Evolutionary conservation across 2,888 invertebrate species (phyloP), one percentile per base, ranked within the genome.

Genomic region (Eupithecia exiguata): DNA sequence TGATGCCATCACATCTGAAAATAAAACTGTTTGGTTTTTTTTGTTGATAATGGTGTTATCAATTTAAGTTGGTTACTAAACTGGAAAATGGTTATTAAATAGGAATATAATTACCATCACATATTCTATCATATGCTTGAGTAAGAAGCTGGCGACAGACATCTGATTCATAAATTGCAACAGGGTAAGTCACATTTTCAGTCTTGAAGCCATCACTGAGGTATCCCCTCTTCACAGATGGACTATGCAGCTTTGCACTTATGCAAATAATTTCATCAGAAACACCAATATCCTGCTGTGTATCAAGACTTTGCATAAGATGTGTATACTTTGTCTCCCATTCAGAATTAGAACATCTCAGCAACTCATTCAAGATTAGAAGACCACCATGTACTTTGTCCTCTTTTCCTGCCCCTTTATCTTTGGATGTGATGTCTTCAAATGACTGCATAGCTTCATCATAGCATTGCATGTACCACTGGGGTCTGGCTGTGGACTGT

Each of bases 391-490:
- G 99, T 30, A 98, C 96, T 87, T 97, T 96, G 87, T 99, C 99
- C 83, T 99, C 99, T 79, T 96, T 96, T 5, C 96, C 96, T 72
- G 97, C 96, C 76, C 97, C 97, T 87, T 97, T 97, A 85, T 98
- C 97, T 88, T 96, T 95, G 49, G 88, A 81, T 61, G 92, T 88
- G 70, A 92, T 83, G 63, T 97, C 97, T 83, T 97, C 97, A 88
- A 98, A 97, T 36, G 97, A 97, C 71, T 95, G 95, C 83, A 96
- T 96, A 2, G 98, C 97, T 90, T 99, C 98, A 78, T 98, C 97
- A 89, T 97, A 99, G 86, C 99, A 99, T 83, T 98, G 97, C 87
- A 97, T 97, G 88, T 98, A 98, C 98, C 99, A 99, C 81, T 96
- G 97, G 0, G 98, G 97, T 86, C 97, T 97, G 81, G 97, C 97